Conservation (phyloP, 2,888 invertebrate species). For the Campoletis raptor region DNA sequence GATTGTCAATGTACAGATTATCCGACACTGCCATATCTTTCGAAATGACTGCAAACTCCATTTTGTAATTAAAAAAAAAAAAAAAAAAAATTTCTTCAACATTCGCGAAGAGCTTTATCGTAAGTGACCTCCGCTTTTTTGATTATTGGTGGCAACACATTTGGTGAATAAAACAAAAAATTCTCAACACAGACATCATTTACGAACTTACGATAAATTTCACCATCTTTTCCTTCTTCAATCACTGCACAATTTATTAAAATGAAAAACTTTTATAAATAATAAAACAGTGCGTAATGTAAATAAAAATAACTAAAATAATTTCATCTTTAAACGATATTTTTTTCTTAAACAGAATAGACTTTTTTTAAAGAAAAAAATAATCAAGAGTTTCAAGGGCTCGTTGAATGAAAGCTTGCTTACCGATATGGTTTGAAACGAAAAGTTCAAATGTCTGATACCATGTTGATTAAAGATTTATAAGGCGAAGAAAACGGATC, state of each 20-base stretch:
- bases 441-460: slow-evolving; percentile 6
- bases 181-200: neutral
- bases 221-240: too few relatives aligned
- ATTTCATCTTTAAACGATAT: neutral
- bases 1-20: too few relatives aligned
- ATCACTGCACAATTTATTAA: too few relatives aligned
- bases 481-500: neutral
- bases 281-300: neutral
- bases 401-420: neutral
- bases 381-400: neutral
- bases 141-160: too few relatives aligned
- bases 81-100: too few relatives aligned
- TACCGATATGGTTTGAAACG: neutral
- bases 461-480: slow-evolving; percentile 15
- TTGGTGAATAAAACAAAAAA: neutral
- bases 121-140: neutral
- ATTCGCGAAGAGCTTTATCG: neutral
- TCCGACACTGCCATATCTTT: too few relatives aligned
- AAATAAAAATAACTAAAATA: neutral
- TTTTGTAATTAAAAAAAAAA: too few relatives aligned
- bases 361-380: neutral
- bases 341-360: neutral
- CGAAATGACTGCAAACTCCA: too few relatives aligned
- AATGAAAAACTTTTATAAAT: neutral
- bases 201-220: too few relatives aligned